These are phyloP conservation scores for Choloepus didactylus DNA, from an alignment of 2,797 vertebrate species.

Conservation along the genomic window DNA sequence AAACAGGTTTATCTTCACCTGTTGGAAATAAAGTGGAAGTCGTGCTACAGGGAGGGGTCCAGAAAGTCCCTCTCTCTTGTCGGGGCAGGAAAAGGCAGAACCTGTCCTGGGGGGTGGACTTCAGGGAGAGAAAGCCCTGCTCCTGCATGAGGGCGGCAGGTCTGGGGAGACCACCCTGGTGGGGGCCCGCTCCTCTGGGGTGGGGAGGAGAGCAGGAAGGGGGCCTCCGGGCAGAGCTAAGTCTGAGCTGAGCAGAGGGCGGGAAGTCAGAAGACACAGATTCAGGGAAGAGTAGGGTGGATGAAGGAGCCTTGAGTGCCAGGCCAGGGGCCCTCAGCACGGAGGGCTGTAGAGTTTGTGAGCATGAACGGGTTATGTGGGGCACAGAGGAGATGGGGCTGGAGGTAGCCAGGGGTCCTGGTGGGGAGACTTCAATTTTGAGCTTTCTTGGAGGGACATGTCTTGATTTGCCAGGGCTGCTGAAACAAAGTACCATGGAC, in stretches of 20 bases:
- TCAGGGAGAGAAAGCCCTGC: background rate
- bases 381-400: background rate
- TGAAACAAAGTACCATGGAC: too few species aligned
- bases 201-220: background rate
- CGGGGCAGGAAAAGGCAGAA: background rate
- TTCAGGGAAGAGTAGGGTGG: background rate
- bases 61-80: background rate
- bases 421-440: too few species aligned
- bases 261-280: background rate
- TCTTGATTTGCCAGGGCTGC: too few species aligned
- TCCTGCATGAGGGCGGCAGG: background rate
- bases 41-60: background rate
- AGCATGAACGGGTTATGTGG: background rate
- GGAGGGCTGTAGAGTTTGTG: background rate
- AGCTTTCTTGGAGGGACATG: too few species aligned
- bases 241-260: background rate
- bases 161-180: background rate
- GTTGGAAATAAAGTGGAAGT: background rate
- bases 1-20: background rate
- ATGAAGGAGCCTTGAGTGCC: background rate
- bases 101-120: background rate
- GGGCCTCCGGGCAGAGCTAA: fast-evolving
- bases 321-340: background rate
- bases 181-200: background rate
- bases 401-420: too few species aligned